phyloP scores from a whole-genome alignment of 2,888 invertebrate genomes.

The Thymelicus acteon region DNA sequence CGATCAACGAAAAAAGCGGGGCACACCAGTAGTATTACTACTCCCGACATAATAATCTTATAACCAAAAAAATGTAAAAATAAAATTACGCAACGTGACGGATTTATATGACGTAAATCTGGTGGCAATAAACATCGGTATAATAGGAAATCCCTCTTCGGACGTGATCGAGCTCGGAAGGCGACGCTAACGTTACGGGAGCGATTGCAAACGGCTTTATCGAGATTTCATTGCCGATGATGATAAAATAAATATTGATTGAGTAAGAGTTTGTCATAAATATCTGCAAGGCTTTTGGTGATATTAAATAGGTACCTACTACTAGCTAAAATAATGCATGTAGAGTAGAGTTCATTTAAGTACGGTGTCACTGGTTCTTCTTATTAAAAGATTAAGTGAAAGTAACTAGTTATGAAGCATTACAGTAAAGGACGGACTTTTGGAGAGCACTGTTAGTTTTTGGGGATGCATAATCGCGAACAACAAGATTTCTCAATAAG shows the following conservation, averaged over 20 bases:
- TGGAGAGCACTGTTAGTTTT: too few species aligned
- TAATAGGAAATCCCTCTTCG: slow-evolving; percentile 28
- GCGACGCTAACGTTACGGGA: slow-evolving; percentile 20
- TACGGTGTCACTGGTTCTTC: too few species aligned
- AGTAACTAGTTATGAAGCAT: too few species aligned
- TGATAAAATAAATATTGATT: slow-evolving; percentile 26
- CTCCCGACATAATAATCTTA: too few species aligned
- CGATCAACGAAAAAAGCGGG: too few species aligned
- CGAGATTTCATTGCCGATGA: slow-evolving; percentile 28
- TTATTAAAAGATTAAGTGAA: too few species aligned
- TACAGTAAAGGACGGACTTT: too few species aligned
- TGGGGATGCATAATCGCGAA: too few species aligned
- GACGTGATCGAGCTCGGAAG: slow-evolving; percentile 30
- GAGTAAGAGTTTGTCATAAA: slow-evolving; percentile 2
- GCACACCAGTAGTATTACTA: too few species aligned
- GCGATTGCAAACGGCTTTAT: slow-evolving; percentile 16
- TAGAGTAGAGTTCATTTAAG: too few species aligned
- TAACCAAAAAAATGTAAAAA: background rate
- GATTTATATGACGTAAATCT: slow-evolving; percentile 15
- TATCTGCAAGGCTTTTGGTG: background rate
- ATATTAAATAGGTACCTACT: background rate
- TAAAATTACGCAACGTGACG: background rate
- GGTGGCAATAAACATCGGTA: slow-evolving; percentile 18
- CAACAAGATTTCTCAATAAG: too few species aligned
- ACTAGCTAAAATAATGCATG: too few species aligned